Base-by-base conservation (phyloP, 2,797 vertebrate species). In the Brachyrhaphis roseni region DNA sequence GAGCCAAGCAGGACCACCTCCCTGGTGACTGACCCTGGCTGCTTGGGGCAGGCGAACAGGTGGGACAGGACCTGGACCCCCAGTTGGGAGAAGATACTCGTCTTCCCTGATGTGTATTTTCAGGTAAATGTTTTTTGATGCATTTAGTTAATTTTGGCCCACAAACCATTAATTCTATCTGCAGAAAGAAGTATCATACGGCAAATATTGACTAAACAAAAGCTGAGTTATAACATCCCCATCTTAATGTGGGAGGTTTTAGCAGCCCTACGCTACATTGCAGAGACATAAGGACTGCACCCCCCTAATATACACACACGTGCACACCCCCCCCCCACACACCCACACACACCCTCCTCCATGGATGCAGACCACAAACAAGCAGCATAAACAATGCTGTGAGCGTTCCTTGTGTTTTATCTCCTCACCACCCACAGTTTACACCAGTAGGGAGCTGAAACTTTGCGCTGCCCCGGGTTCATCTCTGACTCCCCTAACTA, bases 371-470 rank as follows among this genome's bases (percentile, higher is more conserved):
- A 86, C 90, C 89, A 90, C 94, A 94, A 94, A 94, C 89, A 94
- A 90, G 82, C 88, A 93, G 91, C 85, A 81, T 81, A 95, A 95
- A 95, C 94, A 95, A 87, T 23, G 59, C 76, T 0, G 49, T 5
- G 80, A 72, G 84, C 77, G 90, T 76, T 84, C 88, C 82, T 84
- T 43, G 81, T 87, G 92, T 93, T 95, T 95, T 93, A 94, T 94
- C 93, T 93, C 80, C 57, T 62, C 78, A 86, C 95, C 95, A 95
- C 94, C 95, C 95, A 95, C 94, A 90, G 92, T 91, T 93, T 82
- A 82, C 76, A 39, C 86, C 91, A 83, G 92, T 74, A 72, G 92
- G 93, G 91, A 78, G 81, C 87, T 89, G 87, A 91, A 93, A 93
- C 91, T 81, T 75, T 76, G 90, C 79, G 75, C 81, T 51, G 80